phyloP scores from a whole-genome alignment of 2,888 invertebrate genomes.

The Nemurella pictetii region DNA sequence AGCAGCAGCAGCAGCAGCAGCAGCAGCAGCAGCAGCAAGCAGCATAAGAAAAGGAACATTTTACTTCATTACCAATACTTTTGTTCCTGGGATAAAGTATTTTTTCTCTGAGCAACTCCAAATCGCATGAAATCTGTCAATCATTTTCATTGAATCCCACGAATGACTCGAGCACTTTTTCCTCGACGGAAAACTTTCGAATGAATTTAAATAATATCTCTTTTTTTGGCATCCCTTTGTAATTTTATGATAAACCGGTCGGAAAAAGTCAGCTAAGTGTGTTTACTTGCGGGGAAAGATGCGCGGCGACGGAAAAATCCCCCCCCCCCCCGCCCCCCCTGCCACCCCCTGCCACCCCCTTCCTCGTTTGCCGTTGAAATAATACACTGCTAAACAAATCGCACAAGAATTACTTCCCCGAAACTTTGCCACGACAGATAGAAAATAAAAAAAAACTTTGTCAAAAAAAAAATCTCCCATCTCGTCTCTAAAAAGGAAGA shows the following conservation, averaged over 20 bases:
- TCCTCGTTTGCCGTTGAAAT: background rate
- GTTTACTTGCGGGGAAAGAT: background rate
- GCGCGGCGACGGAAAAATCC: background rate
- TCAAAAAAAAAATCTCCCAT: background rate
- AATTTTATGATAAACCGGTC: background rate
- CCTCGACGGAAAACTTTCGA: too few relatives aligned
- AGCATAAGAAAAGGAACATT: too few relatives aligned
- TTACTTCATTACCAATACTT: too few relatives aligned
- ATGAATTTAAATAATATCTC: too few relatives aligned
- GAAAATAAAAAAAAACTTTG: background rate
- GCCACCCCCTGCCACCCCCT: background rate
- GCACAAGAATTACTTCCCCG: background rate
- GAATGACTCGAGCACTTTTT: too few relatives aligned
- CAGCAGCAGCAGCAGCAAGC: too few relatives aligned
- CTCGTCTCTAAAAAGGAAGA: conserved; percentile 14
- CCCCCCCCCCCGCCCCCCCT: background rate
- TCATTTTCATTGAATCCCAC: too few relatives aligned
- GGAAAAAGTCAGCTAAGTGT: background rate
- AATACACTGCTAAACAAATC: background rate
- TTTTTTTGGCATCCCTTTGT: too few relatives aligned
- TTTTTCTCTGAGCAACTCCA: too few relatives aligned
- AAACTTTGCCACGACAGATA: background rate
- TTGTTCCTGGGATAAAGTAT: too few relatives aligned
- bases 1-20: too few relatives aligned
- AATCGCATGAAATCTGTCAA: too few relatives aligned